Evolutionary conservation across 2,888 invertebrate species (phyloP), one percentile per base, ranked within the genome.

Genomic region (Thyatira batis): DNA sequence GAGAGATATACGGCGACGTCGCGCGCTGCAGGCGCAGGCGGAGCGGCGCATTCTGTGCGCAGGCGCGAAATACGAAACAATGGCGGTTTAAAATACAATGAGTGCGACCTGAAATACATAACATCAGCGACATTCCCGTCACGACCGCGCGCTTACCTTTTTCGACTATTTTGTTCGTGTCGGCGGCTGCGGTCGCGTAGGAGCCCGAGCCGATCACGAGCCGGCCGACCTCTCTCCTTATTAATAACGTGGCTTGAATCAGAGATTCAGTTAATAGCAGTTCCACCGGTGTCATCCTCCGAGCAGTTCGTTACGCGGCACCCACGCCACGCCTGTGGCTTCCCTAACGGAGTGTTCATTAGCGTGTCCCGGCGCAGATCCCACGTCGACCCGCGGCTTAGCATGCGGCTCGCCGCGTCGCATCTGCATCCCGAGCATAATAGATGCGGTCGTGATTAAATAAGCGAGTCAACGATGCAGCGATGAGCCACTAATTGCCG

Each of bases 11-110:
- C 59, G 68, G 67, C 62, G 58, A 55, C 57, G 53, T 61, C 61
- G 58, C 56, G 58, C 55, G 67, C 63, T 65, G 68, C 60, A 55
- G 54, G 20, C 21, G 20, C 21, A 9, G n/a, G 20, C 23, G 43
- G 55, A 27, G 57, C 54, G 54, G 64, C 69, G 68, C 71, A 75
- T 77, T 78, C 78, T 75, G 67, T 53, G 78, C 67, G 76, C 82
- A 84, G 87, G 88, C 88, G 89, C 85, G 85, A 87, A 88, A 81
- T 85, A 83, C 84, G 85, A 86, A 84, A 89, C 90, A 89, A 91
- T 90, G 80, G 89, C 78, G 85, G 83, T 88, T 89, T 89, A 89
- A 78, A 90, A 90, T 89, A 89, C 90, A 89, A 90, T 89, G 87
- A 87, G 85, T 84, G 84, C 83, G 81, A 77, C 67, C 87, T 81